Percentiles rank a stretch among this genome's conserved stretches.
These are phyloP conservation scores for Drosophila tsacasi DNA, from an alignment of 1,140 invertebrate genomes.

Conservation along the genomic window DNA sequence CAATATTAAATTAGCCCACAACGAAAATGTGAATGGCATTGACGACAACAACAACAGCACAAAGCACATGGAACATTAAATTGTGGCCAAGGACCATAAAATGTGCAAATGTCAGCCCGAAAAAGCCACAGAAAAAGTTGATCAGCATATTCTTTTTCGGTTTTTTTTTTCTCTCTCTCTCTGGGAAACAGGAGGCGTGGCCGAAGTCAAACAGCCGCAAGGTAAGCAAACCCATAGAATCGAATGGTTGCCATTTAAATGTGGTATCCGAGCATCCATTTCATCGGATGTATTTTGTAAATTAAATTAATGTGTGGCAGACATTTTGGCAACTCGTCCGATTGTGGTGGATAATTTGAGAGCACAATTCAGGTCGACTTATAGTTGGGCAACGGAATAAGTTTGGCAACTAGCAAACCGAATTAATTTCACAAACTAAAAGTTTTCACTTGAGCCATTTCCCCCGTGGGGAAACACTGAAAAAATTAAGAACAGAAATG, in stretches of 20 bases:
- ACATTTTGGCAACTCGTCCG: not conserved
- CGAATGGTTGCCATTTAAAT: conserved; percentile 45
- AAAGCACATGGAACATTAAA: conserved; percentile 50
- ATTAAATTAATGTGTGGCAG: conserved; percentile 28
- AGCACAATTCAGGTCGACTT: conserved; percentile 2
- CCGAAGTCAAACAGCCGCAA: conserved; percentile 47
- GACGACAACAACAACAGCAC: conserved; percentile 18
- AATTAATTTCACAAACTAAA: conserved; percentile 19
- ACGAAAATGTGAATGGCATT: conserved; percentile 60
- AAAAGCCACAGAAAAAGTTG: conserved; percentile 37
- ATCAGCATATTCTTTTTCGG: conserved; percentile 35
- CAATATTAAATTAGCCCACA: conserved; percentile 80
- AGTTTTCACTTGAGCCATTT: not conserved
- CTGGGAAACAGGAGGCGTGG: conserved; percentile 10
- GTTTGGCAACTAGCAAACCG: not conserved
- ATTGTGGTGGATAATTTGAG: conserved; percentile 21
- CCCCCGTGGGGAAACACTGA: not conserved
- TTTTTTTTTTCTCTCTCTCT: not conserved
- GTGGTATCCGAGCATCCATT: conserved; percentile 10
- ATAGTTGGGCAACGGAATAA: not conserved
- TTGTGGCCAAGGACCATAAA: conserved; percentile 62
- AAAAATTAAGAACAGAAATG: not conserved
- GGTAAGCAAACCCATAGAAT: conserved; percentile 42
- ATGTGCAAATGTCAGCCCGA: conserved; percentile 68
- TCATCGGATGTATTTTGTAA: conserved; percentile 28